These are phyloP conservation scores for Trisateles emortualis DNA, from an alignment of 2,888 invertebrate species.

Conservation along the genomic window DNA sequence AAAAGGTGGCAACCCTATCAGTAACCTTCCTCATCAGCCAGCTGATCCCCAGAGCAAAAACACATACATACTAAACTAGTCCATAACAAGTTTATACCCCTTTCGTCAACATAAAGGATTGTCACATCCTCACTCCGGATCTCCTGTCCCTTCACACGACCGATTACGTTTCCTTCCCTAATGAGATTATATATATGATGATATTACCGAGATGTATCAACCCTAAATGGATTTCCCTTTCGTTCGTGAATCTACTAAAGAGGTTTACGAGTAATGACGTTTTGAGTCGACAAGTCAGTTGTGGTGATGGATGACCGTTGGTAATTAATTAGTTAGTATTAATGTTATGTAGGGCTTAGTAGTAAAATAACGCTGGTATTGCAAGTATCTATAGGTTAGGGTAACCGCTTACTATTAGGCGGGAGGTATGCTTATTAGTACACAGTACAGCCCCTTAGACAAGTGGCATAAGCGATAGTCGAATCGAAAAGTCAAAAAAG, in stretches of 20 bases:
- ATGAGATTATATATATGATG: conserved; percentile 52
- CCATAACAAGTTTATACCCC: conserved; percentile 30
- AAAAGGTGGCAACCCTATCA: too few species aligned
- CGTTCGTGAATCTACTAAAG: conserved; percentile 26
- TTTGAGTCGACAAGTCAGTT: conserved; percentile 40
- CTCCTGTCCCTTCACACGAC: conserved; percentile 34
- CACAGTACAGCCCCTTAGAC: too few species aligned
- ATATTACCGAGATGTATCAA: conserved; percentile 44
- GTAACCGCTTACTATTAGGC: too few species aligned
- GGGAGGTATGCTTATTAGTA: too few species aligned
- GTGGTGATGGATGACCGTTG: conserved; percentile 22
- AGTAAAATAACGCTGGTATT: too few species aligned
- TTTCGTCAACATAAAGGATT: conserved; percentile 20
- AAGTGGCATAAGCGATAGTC: too few species aligned
- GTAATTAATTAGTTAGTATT: conserved; percentile 16
- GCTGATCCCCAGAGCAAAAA: conserved; percentile 4
- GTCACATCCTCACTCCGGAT: conserved; percentile 24
- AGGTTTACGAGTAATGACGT: conserved; percentile 37
- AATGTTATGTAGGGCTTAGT: background rate
- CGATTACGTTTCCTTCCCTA: conserved; percentile 46
- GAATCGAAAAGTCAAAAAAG: too few species aligned
- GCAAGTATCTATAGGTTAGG: too few species aligned
- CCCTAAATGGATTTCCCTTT: conserved; percentile 38
- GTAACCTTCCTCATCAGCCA: background rate
- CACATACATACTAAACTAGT: conserved; percentile 10